Evolutionary conservation across 2,888 invertebrate genomes (phyloP), one percentile per base, ranked within the genome.

Genomic region (Myopa tessellatipennis): DNA sequence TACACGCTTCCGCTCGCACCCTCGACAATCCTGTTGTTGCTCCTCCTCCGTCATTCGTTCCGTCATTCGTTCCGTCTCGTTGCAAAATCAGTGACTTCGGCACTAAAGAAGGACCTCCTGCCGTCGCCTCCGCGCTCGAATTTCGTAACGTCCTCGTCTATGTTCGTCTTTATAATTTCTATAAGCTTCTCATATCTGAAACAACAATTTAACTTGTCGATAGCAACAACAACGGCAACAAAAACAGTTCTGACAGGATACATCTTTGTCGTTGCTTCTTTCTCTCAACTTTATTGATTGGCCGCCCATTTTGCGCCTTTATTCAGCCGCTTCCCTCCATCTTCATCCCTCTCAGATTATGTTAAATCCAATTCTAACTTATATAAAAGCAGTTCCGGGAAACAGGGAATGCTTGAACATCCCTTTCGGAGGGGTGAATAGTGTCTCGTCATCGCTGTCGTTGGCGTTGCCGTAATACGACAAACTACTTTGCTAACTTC

Each of bases 201-300:
- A 45, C 6, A 45, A 10, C 10, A 6, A 10, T 8, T 45, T 10
- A 45, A 45, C 45, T 26, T 45, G 55, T 12, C 55, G 16, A 55
- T 55, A 55, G 5, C 45, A 63, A 16, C 55, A 71, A 36, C 16
- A 36, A 58, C 50, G 5, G 5, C 45, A 63, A 16, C 55, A 71
- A 36, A 34, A 36, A 58, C 50, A 68, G 45, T 12, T 68, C 45
- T 71, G 38, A 71, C 55, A 55, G 26, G 26, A 26, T 1, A 26
- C 26, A 26, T 26, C 2, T 52, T 18, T 50, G 52, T 10, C 70
- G 14, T 55, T 67, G 36, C 67, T 74, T 55, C 40, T 14, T 74
- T 34, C 38, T 61, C n/a, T 73, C 52, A 52, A 58, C 38, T 74
- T 67, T 67, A 74, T 74, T 68, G 61, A 73, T 63, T 73, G 61